Conservation (phyloP, 2,888 invertebrate genomes). For the Drosophila rubida region DNA sequence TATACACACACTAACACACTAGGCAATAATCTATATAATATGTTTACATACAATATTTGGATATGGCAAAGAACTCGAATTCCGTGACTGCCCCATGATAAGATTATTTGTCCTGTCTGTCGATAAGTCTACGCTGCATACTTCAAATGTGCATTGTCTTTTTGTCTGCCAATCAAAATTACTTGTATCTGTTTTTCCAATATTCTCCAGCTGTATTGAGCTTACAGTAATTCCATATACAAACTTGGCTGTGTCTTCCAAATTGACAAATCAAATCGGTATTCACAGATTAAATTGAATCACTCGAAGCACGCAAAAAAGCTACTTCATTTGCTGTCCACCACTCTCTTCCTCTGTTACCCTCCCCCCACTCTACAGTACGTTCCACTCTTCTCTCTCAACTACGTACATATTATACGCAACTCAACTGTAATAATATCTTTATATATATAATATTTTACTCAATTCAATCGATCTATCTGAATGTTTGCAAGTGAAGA, state of each 20-base stretch:
- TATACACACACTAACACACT: slow-evolving; percentile 18
- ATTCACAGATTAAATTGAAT: slow-evolving; percentile 38
- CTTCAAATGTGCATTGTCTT: neutral
- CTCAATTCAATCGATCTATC: slow-evolving; percentile 49
- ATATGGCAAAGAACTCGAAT: neutral
- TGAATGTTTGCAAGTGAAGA: slow-evolving; percentile 65
- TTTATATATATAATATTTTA: slow-evolving; percentile 47
- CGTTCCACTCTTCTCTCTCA: slow-evolving; percentile 26
- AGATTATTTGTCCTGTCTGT: neutral
- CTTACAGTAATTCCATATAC: neutral
- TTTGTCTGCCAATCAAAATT: neutral
- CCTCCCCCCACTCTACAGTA: slow-evolving; percentile 25
- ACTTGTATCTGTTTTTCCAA: neutral
- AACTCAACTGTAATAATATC: slow-evolving; percentile 50
- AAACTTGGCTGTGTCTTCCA: neutral
- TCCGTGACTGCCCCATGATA: neutral
- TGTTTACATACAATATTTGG: neutral
- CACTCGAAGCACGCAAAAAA: slow-evolving; percentile 58
- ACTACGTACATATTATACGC: slow-evolving; percentile 23
- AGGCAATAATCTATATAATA: slow-evolving; percentile 7
- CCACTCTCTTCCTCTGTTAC: slow-evolving; percentile 9
- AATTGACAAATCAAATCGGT: slow-evolving; percentile 14
- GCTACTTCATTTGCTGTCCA: slow-evolving; percentile 57
- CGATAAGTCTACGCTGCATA: neutral
- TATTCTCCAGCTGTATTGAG: neutral